Percentiles rank a stretch among this genome's conserved stretches.
Conservation (phyloP, 2,113 vertebrate genomes). For the Caranx melampygus region DNA sequence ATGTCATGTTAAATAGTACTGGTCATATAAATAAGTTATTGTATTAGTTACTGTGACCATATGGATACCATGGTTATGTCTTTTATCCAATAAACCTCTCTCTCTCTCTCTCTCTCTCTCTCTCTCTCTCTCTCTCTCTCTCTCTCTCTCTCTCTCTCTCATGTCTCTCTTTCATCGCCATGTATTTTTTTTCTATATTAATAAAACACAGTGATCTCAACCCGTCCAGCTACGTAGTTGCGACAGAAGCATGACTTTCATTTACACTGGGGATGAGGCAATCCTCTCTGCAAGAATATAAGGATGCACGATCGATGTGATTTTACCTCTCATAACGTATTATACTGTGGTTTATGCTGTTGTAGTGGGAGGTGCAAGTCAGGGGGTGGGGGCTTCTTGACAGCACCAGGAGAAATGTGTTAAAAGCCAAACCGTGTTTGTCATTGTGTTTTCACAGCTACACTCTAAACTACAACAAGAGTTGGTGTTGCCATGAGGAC, state of each 20-base stretch:
- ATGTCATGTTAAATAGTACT: neutral
- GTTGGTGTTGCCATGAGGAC: neutral
- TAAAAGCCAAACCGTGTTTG: slow-evolving; percentile 77
- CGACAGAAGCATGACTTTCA: slow-evolving; percentile 31
- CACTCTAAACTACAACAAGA: slow-evolving; percentile 49
- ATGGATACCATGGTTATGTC: neutral
- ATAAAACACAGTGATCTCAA: neutral
- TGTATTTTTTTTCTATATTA: no score
- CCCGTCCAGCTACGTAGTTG: neutral
- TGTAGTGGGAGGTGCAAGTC: slow-evolving; percentile 18
- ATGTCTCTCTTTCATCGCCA: neutral
- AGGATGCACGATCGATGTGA: slow-evolving; percentile 25
- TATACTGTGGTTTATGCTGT: neutral
- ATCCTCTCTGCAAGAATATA: slow-evolving; percentile 10
- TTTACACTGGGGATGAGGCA: slow-evolving; percentile 12
- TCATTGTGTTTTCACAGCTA: slow-evolving; percentile 54
- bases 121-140: slow-evolving; percentile 2
- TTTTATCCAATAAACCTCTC: neutral
- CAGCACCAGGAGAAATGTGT: slow-evolving; percentile 26
- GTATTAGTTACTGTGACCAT: neutral
- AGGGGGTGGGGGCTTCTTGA: slow-evolving; percentile 8
- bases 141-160: neutral
- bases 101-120: neutral
- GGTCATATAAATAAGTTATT: neutral
- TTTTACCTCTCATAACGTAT: slow-evolving; percentile 12